These are phyloP conservation scores for Kryptolebias marmoratus DNA, from an alignment of 2,113 vertebrate genomes.

Conservation along the genomic window DNA sequence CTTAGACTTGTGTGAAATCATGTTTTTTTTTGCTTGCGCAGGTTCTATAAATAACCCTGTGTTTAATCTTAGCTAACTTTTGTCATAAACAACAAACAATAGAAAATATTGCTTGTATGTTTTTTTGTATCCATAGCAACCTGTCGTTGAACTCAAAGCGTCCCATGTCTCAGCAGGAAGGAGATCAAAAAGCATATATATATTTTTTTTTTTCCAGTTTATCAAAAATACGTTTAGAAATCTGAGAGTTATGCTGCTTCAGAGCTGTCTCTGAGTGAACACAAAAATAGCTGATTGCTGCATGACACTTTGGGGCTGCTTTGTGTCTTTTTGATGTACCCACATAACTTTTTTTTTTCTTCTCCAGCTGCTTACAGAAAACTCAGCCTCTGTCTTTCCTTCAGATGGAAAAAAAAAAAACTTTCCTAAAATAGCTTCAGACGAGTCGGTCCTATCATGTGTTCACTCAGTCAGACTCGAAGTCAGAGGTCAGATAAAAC, in stretches of 20 bases:
- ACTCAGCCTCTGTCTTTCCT: background rate
- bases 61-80: slow-evolving; percentile 44
- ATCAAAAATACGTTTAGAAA: slow-evolving; percentile 21
- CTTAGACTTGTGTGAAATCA: slow-evolving; percentile 36
- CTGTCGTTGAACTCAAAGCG: slow-evolving; percentile 44
- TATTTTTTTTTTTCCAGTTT: slow-evolving; percentile 31
- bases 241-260: slow-evolving; percentile 7
- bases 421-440: slow-evolving; percentile 26
- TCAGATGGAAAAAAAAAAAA: background rate
- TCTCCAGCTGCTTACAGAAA: slow-evolving; percentile 2
- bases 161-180: slow-evolving; percentile 52
- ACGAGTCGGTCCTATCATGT: background rate
- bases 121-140: slow-evolving; percentile 73
- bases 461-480: background rate
- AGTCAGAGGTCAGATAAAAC: slow-evolving; percentile 48
- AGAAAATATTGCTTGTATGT: slow-evolving; percentile 30
- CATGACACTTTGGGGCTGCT: slow-evolving; percentile 24
- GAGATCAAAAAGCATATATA: slow-evolving; percentile 17
- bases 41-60: slow-evolving; percentile 54
- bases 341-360: slow-evolving; percentile 1
- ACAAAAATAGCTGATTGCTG: slow-evolving; percentile 21
- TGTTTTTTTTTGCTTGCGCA: slow-evolving; percentile 18
- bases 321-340: slow-evolving; percentile 32
- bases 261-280: slow-evolving; percentile 1
- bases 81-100: slow-evolving; percentile 53